Evolutionary conservation across 2,888 invertebrate genomes (phyloP).

Genomic region (Merodon equestris): DNA sequence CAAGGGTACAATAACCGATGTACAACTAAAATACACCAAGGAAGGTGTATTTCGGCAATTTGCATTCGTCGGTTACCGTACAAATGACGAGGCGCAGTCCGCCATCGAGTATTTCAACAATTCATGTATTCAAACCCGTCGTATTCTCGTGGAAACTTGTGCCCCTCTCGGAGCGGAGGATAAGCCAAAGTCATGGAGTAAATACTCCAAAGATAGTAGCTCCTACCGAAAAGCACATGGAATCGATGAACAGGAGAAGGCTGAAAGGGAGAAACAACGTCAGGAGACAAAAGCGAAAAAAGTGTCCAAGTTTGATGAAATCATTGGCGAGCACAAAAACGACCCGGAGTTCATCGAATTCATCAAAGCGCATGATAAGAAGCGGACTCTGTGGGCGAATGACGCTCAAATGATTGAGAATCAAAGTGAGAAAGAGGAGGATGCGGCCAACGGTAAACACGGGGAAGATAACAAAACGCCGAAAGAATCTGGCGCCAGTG

Average conservation of each 20-base stretch:
- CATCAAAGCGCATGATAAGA: conserved; percentile 88
- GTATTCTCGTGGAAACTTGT: conserved; percentile 88
- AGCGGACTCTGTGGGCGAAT: conserved; percentile 81
- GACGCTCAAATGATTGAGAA: conserved; percentile 77
- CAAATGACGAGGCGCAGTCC: conserved; percentile 86
- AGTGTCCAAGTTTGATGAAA: conserved; percentile 82
- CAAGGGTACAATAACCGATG: conserved; percentile 94
- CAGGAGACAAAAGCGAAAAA: conserved; percentile 72
- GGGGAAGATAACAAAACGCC: conserved; percentile 72
- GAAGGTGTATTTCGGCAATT: conserved; percentile 96
- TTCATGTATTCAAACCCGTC: conserved; percentile 90
- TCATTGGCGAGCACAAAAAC: conserved; percentile 88
- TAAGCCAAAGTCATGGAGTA: conserved; percentile 96
- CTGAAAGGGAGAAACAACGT: conserved; percentile 71
- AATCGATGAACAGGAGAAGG: conserved; percentile 73
- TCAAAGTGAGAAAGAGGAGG: conserved; percentile 76
- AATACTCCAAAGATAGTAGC: conserved; percentile 89
- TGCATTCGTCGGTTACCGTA: conserved; percentile 94
- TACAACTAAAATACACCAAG: conserved; percentile 94
- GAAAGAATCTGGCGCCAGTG: conserved; percentile 77
- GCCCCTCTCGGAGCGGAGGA: conserved; percentile 84
- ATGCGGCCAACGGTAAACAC: conserved; percentile 76
- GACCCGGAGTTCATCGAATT: conserved; percentile 95
- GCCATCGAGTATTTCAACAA: conserved; percentile 91
- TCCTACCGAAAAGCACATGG: conserved; percentile 80